These are phyloP conservation scores for Chrysotoxum bicinctum DNA, from an alignment of 2,888 invertebrate species.

Conservation along the genomic window DNA sequence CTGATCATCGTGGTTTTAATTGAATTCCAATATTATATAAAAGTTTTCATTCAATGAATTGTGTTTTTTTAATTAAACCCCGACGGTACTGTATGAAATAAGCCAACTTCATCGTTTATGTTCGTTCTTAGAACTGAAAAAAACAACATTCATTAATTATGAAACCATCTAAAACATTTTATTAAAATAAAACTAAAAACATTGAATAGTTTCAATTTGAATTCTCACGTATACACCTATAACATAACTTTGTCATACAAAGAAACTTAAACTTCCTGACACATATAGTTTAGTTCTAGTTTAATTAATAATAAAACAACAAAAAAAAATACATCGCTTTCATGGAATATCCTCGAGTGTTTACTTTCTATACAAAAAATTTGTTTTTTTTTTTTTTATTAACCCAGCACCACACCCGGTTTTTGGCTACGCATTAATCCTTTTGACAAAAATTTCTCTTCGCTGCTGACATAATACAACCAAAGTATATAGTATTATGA, in stretches of 20 bases:
- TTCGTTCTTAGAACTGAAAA: too few relatives aligned
- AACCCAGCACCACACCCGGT: slow-evolving; percentile 5
- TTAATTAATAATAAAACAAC: background rate
- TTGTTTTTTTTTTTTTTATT: background rate
- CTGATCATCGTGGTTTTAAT: too few relatives aligned
- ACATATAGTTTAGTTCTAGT: background rate
- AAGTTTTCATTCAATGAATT: too few relatives aligned
- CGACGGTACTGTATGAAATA: too few relatives aligned
- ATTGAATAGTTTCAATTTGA: background rate
- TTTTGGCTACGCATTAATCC: background rate
- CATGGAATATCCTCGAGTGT: background rate
- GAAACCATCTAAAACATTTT: background rate
- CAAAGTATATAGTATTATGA: background rate
- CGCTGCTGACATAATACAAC: slow-evolving; percentile 14
- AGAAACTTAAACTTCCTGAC: background rate
- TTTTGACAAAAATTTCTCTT: background rate
- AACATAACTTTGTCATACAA: background rate
- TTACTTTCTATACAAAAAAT: background rate
- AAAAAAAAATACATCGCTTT: background rate
- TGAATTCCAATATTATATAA: too few relatives aligned
- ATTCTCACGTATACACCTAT: background rate
- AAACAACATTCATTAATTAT: too few relatives aligned
- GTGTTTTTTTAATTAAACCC: too few relatives aligned
- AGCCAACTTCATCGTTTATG: too few relatives aligned
- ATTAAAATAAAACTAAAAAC: background rate